Conservation (phyloP, 2,113 vertebrate genomes). For the Phylloscopus trochilus region DNA sequence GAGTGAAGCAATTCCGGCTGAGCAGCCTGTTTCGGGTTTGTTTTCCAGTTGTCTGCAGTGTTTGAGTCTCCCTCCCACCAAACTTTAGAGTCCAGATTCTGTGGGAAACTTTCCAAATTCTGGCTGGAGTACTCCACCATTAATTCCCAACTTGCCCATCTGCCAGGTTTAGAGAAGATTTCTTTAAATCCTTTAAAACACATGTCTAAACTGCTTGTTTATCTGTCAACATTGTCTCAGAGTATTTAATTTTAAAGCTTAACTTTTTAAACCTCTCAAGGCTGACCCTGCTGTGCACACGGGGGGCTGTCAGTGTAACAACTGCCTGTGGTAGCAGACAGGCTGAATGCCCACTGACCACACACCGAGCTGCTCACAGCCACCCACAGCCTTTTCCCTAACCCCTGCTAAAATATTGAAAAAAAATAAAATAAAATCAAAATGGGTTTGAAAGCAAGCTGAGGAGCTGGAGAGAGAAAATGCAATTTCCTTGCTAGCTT, state of each 20-base stretch:
- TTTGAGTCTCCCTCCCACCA: not conserved
- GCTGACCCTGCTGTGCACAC: rapidly evolving
- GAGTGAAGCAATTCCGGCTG: not conserved
- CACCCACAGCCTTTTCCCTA: not conserved
- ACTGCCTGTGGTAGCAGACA: not conserved
- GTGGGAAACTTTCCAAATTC: not conserved
- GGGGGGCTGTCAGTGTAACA: not conserved
- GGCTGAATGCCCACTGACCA: not conserved
- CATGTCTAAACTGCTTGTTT: not conserved
- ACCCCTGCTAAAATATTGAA: no score
- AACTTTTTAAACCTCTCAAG: not conserved
- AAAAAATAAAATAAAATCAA: no score
- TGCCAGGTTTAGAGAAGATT: not conserved
- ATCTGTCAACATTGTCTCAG: not conserved
- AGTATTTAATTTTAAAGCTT: not conserved
- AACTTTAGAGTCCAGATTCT: not conserved
- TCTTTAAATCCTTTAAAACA: not conserved
- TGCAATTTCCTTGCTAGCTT: not conserved
- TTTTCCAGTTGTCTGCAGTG: not conserved
- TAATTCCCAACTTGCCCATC: not conserved
- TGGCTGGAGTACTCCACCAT: not conserved
- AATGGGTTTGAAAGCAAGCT: not conserved
- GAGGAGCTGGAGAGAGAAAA: not conserved
- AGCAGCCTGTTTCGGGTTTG: not conserved
- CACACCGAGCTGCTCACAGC: not conserved